phyloP scores from a whole-genome alignment of 2,113 vertebrate species.

The Pteronura brasiliensis region DNA sequence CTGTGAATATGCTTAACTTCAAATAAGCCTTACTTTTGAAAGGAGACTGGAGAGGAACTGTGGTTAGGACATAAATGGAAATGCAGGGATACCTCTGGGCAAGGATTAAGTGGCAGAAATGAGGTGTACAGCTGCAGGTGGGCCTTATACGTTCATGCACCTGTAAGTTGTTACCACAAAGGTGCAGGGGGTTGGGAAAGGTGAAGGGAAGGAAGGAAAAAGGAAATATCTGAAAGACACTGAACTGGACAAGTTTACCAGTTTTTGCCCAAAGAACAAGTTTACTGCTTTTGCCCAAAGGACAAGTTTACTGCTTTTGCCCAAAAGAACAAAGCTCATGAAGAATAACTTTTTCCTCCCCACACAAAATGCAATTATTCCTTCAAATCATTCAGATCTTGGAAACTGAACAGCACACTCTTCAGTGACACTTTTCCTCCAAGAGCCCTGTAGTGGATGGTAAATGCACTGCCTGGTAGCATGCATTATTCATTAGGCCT shows the following conservation, averaged over 20 bases:
- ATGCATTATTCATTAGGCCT: slow-evolving; percentile 67
- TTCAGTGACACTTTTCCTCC: background rate
- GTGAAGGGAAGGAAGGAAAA: background rate
- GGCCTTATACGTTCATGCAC: background rate
- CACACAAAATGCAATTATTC: background rate
- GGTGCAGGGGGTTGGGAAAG: background rate
- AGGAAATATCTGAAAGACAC: background rate
- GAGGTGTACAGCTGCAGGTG: background rate
- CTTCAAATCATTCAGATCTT: background rate
- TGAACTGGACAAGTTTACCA: background rate
- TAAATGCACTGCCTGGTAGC: background rate
- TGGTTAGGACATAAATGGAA: background rate
- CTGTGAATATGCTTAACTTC: background rate
- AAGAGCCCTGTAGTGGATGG: background rate
- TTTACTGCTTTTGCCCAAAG: background rate
- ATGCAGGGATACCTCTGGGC: background rate
- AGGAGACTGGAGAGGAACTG: background rate
- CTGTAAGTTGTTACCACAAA: no score
- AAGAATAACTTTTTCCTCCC: background rate
- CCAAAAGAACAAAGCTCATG: background rate
- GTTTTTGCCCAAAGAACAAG: background rate
- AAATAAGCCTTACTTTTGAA: background rate
- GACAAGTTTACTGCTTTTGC: background rate
- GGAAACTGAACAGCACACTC: slow-evolving; percentile 40
- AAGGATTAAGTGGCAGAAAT: background rate